These are phyloP conservation scores for Hesperia comma DNA, from an alignment of 2,888 invertebrate species.

Conservation along the genomic window DNA sequence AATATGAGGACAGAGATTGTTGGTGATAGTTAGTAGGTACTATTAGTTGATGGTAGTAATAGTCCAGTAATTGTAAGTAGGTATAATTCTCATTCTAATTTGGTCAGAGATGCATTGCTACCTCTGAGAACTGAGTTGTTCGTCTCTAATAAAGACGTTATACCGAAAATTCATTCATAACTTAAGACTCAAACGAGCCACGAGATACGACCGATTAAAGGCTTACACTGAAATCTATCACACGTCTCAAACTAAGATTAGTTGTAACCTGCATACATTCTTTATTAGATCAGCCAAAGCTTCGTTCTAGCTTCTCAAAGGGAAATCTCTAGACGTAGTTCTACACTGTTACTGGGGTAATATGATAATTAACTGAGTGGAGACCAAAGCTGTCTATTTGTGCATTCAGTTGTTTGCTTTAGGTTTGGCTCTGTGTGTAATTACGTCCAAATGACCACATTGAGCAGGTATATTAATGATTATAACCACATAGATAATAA, in stretches of 20 bases:
- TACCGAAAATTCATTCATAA: not conserved
- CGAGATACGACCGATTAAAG: not conserved
- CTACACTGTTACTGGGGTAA: conserved; percentile 5
- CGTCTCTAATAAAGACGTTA: too few relatives aligned
- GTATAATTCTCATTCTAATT: too few relatives aligned
- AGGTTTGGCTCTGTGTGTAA: too few relatives aligned
- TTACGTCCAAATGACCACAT: too few relatives aligned
- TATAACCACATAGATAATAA: too few relatives aligned
- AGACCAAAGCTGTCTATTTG: conserved; percentile 15
- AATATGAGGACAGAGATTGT: too few relatives aligned
- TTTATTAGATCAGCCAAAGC: conserved; percentile 1
- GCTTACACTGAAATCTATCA: not conserved
- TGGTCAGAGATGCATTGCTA: too few relatives aligned
- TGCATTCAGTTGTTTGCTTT: conserved; percentile 18
- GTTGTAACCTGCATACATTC: not conserved
- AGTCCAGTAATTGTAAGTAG: too few relatives aligned
- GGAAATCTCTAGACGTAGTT: conserved; percentile 15
- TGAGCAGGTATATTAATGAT: too few relatives aligned
- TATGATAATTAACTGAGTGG: conserved; percentile 18
- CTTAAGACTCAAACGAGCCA: not conserved
- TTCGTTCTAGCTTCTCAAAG: conserved; percentile 16
- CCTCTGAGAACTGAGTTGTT: too few relatives aligned
- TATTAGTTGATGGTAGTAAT: too few relatives aligned
- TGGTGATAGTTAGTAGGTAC: too few relatives aligned
- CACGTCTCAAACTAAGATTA: not conserved